Percentiles rank a stretch among this genome's conserved stretches.
Evolutionary conservation across 2,888 invertebrate species (phyloP).

Genomic region (Teinopalpus imperialis): DNA sequence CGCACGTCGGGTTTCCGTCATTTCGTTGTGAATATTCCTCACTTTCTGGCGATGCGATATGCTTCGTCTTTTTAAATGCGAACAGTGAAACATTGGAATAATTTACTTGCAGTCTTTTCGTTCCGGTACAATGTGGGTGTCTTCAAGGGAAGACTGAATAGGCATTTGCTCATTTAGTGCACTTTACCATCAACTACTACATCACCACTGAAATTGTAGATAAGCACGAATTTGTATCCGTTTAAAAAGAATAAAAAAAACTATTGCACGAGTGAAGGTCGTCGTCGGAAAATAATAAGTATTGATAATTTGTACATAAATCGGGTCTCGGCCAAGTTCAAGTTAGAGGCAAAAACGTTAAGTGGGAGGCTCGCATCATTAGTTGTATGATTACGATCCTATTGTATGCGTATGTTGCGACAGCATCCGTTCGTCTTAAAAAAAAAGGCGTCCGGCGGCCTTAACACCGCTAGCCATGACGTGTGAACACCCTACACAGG

Average conservation of each 20-base stretch:
- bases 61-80: too few relatives aligned
- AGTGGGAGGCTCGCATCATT: conserved; percentile 46
- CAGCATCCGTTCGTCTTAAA: conserved; percentile 44
- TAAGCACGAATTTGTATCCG: too few relatives aligned
- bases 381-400: conserved; percentile 45
- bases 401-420: conserved; percentile 45
- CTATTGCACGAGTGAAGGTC: conserved; percentile 24
- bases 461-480: conserved; percentile 44
- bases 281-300: conserved; percentile 40
- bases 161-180: too few relatives aligned
- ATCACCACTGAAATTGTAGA: too few relatives aligned
- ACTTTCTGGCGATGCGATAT: too few relatives aligned
- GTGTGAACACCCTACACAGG: conserved; percentile 39
- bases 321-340: conserved; percentile 61
- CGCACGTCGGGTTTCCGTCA: too few relatives aligned
- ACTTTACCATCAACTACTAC: too few relatives aligned
- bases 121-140: too few relatives aligned
- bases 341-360: conserved; percentile 41
- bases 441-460: conserved; percentile 63
- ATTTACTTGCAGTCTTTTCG: too few relatives aligned
- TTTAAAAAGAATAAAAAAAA: conserved; percentile 3
- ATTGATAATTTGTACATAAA: conserved; percentile 33
- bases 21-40: too few relatives aligned
- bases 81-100: too few relatives aligned
- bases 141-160: too few relatives aligned